Evolutionary conservation across 2,797 vertebrate species (phyloP), one percentile per base, ranked within the genome.

Genomic region (Smutsia temminckii): DNA sequence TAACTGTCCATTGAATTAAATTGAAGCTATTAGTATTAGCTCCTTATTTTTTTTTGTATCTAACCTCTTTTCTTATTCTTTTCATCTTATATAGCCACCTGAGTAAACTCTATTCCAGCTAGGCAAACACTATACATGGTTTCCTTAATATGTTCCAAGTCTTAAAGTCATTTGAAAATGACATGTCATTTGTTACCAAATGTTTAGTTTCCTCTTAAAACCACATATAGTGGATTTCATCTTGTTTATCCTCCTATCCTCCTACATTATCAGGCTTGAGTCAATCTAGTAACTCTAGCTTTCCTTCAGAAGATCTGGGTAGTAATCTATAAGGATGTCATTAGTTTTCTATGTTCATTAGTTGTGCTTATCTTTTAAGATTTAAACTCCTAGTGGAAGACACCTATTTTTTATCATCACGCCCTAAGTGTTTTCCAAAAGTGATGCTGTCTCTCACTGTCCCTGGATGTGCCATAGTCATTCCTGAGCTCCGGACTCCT

Each of bases 331-430:
- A 53, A 95, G 59, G 18, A 46, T 74, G 6, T 53, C 32, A 59
- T n/a, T 32, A 66, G 32, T 9, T 37, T 77, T 93, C 86, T 40
- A 75, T 42, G 40, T 72, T 92, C 34, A 53, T 66, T 68, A 71
- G 6, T 13, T 80, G n/a, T 68, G 21, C 16, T 51, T 72, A 11
- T 29, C 29, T 78, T 95, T 87, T 46, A 66, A 93, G 61, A 46
- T 84, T 32, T 93, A 29, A 93, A 66, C n/a, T 86, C 80, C 40
- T 61, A n/a, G 8, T 57, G 42, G 34, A 64, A 77, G 21, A 71
- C 4, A 0, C 16, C 17, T 77, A 18, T 37, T 63, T 78, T 32
- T 16, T 53, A 46, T 57, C 0, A 78, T 78, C 72, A 66, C 14
- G 68, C 34, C 53, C 53, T 23, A 61, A 87, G 63, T 72, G 14